Conservation (phyloP, 2,888 invertebrate species). For the Tigriopus californicus region DNA sequence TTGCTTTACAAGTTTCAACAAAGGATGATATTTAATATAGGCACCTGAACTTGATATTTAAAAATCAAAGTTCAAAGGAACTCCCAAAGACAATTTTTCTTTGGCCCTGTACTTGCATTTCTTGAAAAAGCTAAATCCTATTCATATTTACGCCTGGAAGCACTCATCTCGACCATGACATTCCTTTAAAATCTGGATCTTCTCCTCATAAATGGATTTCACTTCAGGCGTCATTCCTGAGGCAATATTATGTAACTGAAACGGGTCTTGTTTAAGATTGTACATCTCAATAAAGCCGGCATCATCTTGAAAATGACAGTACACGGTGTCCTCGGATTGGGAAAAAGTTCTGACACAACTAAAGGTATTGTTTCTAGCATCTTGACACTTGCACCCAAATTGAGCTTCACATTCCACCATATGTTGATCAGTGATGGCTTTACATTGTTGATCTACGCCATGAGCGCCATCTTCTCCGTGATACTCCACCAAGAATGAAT, state of each 20-base stretch:
- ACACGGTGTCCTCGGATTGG: conserved; percentile 18
- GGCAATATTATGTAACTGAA: conserved; percentile 47
- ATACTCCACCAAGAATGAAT: conserved; percentile 56
- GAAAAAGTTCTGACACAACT: conserved; percentile 50
- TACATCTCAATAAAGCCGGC: conserved; percentile 52
- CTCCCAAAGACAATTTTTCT: too few relatives aligned
- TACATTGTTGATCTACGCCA: not conserved
- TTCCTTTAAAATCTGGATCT: too few relatives aligned
- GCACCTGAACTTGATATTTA: too few relatives aligned
- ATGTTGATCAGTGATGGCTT: conserved; percentile 2
- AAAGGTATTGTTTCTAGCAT: conserved; percentile 63
- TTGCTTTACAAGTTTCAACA: too few relatives aligned
- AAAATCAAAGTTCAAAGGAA: too few relatives aligned
- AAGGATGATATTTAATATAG: too few relatives aligned
- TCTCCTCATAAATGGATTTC: too few relatives aligned
- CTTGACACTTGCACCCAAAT: conserved; percentile 58
- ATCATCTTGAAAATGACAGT: conserved; percentile 17
- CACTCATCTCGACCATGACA: too few relatives aligned
- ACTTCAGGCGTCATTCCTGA: not conserved
- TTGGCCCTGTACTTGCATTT: too few relatives aligned
- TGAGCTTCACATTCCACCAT: conserved; percentile 18
- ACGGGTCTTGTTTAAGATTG: conserved; percentile 45
- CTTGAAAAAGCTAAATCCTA: too few relatives aligned
- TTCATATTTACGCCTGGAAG: too few relatives aligned
- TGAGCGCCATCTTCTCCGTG: conserved; percentile 47